phyloP scores from a whole-genome alignment of 2,113 vertebrate species.

The Gallinago media region DNA sequence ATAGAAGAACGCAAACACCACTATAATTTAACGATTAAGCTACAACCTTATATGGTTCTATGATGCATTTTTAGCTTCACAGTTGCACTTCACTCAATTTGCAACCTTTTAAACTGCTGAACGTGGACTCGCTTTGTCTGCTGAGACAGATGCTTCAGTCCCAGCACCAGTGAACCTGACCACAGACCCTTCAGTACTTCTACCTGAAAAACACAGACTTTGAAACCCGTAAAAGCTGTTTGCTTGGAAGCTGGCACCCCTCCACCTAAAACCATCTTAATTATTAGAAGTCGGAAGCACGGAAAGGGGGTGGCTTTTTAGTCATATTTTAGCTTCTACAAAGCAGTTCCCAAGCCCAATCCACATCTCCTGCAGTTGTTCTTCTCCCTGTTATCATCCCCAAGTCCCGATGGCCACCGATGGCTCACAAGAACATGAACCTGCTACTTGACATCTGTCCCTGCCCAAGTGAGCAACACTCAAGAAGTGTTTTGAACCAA shows the following conservation, averaged over 20 bases:
- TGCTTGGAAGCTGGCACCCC: not conserved
- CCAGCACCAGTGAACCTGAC: not conserved
- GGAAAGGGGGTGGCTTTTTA: not conserved
- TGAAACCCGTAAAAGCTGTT: not conserved
- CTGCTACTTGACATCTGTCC: not conserved
- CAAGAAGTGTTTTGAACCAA: not conserved
- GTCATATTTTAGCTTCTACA: not conserved
- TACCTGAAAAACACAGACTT: not conserved
- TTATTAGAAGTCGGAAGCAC: not conserved
- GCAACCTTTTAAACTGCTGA: not conserved
- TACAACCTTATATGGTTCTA: not conserved
- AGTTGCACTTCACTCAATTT: not conserved
- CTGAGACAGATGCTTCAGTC: not conserved
- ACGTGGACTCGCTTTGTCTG: not conserved
- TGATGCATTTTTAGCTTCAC: not conserved
- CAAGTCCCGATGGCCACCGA: rapidly evolving
- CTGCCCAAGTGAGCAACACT: not conserved
- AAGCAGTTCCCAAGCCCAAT: not conserved
- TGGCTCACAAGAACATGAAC: not conserved
- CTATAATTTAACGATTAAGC: not conserved
- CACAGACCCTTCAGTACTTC: not conserved
- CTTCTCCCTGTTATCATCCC: not conserved
- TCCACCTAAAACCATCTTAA: not conserved
- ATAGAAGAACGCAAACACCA: not conserved
- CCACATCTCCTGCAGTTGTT: not conserved